phyloP scores from a whole-genome alignment of 2,888 invertebrate species.

The Lysandra coridon region DNA sequence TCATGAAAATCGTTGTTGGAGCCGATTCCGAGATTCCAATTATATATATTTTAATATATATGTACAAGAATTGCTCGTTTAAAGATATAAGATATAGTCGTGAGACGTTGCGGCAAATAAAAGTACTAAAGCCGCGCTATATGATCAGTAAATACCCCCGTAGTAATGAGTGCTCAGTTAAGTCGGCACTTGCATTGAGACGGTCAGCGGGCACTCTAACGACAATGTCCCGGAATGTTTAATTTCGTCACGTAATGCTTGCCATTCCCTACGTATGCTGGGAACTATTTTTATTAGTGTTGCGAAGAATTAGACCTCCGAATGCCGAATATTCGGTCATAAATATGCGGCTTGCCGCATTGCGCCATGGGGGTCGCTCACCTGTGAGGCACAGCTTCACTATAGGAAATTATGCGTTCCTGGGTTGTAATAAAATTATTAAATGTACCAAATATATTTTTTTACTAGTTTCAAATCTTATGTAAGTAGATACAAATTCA shows the following conservation, averaged over 20 bases:
- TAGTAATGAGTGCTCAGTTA: not conserved
- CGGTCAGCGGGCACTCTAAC: not conserved
- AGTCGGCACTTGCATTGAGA: not conserved
- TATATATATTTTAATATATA: no score
- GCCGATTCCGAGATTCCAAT: no score
- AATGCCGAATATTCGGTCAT: constrained; percentile 17
- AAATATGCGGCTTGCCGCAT: constrained; percentile 17
- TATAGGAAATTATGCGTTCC: not conserved
- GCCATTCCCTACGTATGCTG: constrained; percentile 71
- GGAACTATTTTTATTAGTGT: constrained; percentile 73
- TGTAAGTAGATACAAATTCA: not conserved
- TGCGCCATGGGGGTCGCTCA: constrained; percentile 15
- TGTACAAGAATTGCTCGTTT: no score
- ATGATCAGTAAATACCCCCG: not conserved
- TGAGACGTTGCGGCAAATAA: no score
- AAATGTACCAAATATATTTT: no score
- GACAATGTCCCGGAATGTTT: constrained; percentile 56
- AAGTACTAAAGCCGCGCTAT: no score
- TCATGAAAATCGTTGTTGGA: no score
- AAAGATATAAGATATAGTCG: no score
- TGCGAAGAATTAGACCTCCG: constrained; percentile 16
- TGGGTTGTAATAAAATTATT: not conserved
- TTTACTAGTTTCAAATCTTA: no score
- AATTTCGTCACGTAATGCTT: constrained; percentile 78
- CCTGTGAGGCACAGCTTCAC: constrained; percentile 16